Percentiles rank a stretch among this genome's conserved stretches.
These are phyloP conservation scores for Cynodonichthys magdalenae DNA, from an alignment of 2,797 vertebrate genomes.

Conservation along the genomic window DNA sequence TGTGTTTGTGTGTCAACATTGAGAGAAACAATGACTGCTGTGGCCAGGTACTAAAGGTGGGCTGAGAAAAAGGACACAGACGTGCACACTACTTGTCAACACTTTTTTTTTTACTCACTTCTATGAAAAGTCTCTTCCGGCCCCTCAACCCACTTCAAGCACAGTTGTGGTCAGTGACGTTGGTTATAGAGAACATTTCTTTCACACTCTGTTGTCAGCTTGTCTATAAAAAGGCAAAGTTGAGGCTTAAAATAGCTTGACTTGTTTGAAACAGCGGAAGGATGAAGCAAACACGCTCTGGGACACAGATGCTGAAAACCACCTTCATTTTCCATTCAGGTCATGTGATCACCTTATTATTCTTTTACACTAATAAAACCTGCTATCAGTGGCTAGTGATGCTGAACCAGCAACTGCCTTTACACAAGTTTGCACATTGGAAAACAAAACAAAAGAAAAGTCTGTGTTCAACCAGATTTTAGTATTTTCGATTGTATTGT, in stretches of 20 bases:
- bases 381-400: slow-evolving; percentile 12
- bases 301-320: slow-evolving; percentile 72
- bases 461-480: background rate
- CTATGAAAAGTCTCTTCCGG: slow-evolving; percentile 73
- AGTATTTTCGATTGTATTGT: slow-evolving; percentile 19
- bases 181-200: slow-evolving; percentile 78
- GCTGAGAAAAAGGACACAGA: slow-evolving; percentile 37
- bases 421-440: slow-evolving; percentile 4
- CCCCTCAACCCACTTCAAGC: slow-evolving; percentile 76
- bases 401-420: slow-evolving; percentile 12
- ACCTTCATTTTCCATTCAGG: slow-evolving; percentile 72
- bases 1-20: slow-evolving; percentile 56
- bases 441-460: background rate
- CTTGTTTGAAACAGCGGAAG: slow-evolving; percentile 79
- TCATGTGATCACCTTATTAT: slow-evolving; percentile 60
- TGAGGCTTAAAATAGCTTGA: slow-evolving; percentile 75
- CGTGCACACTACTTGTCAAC: slow-evolving; percentile 62
- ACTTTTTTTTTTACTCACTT: slow-evolving; percentile 53
- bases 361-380: slow-evolving; percentile 46
- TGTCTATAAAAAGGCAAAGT: slow-evolving; percentile 74
- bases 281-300: slow-evolving; percentile 74
- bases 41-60: slow-evolving; percentile 55
- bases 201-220: slow-evolving; percentile 75
- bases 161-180: slow-evolving; percentile 76
- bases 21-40: slow-evolving; percentile 55